phyloP scores from a whole-genome alignment of 2,888 invertebrate genomes.

The Mamestra brassicae region DNA sequence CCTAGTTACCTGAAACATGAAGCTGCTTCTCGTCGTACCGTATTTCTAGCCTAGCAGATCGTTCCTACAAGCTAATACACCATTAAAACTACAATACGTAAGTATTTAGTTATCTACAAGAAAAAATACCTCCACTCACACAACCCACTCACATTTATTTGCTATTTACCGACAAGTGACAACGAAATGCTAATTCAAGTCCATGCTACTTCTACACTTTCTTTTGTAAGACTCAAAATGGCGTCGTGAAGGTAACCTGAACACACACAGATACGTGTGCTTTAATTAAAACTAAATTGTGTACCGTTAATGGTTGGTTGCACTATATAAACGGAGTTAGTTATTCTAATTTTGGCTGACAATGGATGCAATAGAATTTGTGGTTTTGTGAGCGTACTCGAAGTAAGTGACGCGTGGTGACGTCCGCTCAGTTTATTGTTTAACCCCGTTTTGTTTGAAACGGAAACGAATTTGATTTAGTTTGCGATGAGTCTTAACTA shows the following conservation, averaged over 20 bases:
- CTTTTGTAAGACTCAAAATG: conserved; percentile 38
- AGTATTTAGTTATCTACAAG: too few relatives aligned
- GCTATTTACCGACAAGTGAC: conserved; percentile 18
- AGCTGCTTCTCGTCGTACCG: too few relatives aligned
- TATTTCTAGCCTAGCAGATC: too few relatives aligned
- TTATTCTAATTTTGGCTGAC: conserved; percentile 50
- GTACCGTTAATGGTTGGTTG: conserved; percentile 53
- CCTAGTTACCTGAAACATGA: too few relatives aligned
- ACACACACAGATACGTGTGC: conserved; percentile 63
- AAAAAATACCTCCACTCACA: too few relatives aligned
- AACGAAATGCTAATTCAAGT: conserved; percentile 37
- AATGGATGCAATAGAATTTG: conserved; percentile 49
- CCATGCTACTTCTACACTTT: conserved; percentile 13
- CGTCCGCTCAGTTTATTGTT: conserved; percentile 27
- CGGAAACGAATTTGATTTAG: conserved; percentile 16
- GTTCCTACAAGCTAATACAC: too few relatives aligned
- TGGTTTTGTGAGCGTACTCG: conserved; percentile 45
- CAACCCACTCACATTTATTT: too few relatives aligned
- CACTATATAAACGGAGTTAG: conserved; percentile 43
- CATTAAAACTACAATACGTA: too few relatives aligned
- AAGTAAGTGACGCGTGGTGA: conserved; percentile 33
- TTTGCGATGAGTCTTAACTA: neutral
- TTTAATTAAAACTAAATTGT: conserved; percentile 70
- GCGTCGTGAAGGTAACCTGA: conserved; percentile 38
- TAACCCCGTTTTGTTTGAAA: conserved; percentile 21